Evolutionary conservation across 2,888 invertebrate genomes (phyloP).

Genomic region (Adineta ricciae): DNA sequence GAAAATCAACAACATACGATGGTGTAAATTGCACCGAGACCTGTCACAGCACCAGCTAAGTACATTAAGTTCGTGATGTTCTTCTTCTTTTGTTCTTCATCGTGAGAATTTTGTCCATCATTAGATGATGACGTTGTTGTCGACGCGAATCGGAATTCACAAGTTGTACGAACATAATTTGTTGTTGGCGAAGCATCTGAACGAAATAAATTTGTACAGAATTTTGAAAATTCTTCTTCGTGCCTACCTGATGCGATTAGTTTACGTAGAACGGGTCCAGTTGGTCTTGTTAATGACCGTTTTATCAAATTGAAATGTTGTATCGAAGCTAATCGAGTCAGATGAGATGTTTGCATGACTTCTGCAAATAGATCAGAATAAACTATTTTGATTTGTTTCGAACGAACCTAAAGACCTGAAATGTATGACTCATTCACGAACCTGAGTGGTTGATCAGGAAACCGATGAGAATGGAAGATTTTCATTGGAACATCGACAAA

Average conservation of each 20-base stretch:
- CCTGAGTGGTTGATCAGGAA: not conserved
- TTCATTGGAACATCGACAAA: not conserved
- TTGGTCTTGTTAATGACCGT: not conserved
- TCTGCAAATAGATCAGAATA: not conserved
- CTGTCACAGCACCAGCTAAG: not conserved
- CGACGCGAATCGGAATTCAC: not conserved
- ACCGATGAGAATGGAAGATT: not conserved
- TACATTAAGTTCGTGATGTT: not conserved
- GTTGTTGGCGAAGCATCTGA: not conserved
- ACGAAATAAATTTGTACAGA: not conserved
- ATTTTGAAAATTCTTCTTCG: not conserved
- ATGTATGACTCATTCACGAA: not conserved
- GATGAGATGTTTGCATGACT: not conserved
- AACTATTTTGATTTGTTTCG: too few species aligned
- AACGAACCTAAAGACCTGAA: not conserved
- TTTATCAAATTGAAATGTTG: not conserved
- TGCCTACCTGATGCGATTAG: not conserved
- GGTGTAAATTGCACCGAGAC: not conserved
- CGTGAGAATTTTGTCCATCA: not conserved
- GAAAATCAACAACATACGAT: not conserved
- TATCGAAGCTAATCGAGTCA: not conserved
- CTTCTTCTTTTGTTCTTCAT: not conserved
- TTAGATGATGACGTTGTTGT: not conserved
- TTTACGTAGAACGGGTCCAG: not conserved
- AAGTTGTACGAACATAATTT: not conserved